These are phyloP conservation scores for Drosophila micromelanica DNA, from an alignment of 1,140 invertebrate genomes.

Conservation along the genomic window DNA sequence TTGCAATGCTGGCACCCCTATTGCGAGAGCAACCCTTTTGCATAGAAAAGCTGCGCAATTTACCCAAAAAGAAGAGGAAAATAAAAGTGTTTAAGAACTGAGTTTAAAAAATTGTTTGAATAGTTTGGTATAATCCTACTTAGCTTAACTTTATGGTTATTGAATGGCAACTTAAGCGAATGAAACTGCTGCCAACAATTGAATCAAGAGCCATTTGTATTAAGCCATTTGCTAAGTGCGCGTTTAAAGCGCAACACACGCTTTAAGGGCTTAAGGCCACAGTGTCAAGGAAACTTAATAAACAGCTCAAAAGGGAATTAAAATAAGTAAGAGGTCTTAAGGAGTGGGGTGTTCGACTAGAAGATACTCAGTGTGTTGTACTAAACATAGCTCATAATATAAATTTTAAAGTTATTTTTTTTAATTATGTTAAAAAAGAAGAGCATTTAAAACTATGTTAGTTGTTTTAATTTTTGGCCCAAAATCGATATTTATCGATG, in stretches of 20 bases:
- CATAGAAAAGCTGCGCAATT: neutral
- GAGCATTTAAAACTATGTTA: too few species aligned
- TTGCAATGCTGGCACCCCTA: neutral
- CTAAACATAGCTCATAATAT: neutral
- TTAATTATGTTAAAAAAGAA: too few species aligned
- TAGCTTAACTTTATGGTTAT: constrained; percentile 30
- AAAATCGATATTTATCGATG: too few species aligned
- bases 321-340: neutral
- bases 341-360: neutral
- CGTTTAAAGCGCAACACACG: neutral
- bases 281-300: constrained; percentile 25
- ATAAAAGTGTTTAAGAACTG: neutral
- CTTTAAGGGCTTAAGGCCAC: neutral
- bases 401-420: too few species aligned
- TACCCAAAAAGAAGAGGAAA: neutral
- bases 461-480: too few species aligned
- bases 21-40: constrained; percentile 11
- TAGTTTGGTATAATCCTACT: neutral
- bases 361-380: neutral
- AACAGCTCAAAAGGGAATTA: constrained; percentile 16
- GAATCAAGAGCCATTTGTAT: neutral
- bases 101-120: constrained; percentile 18
- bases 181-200: constrained; percentile 29
- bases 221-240: neutral
- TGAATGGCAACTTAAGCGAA: constrained; percentile 31